Conservation (phyloP, 2,113 vertebrate species). For the Pongo abelii region DNA sequence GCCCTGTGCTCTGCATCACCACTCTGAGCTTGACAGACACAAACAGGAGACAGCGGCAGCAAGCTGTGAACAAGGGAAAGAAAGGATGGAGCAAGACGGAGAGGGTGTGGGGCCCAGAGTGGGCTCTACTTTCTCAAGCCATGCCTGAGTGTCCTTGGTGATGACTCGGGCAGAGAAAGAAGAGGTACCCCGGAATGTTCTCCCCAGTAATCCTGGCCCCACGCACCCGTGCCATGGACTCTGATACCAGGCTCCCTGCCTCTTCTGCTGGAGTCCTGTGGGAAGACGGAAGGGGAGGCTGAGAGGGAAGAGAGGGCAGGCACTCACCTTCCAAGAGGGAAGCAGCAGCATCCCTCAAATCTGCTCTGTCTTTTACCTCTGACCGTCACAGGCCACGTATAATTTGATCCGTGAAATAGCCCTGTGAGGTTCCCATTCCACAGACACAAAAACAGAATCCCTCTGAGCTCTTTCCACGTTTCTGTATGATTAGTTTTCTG, state of each 20-base stretch:
- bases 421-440: background rate
- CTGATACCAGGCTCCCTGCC: too few relatives aligned
- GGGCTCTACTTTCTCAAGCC: background rate
- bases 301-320: background rate
- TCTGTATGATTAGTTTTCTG: background rate
- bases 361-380: background rate
- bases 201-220: background rate
- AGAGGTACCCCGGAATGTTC: background rate
- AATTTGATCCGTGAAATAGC: background rate
- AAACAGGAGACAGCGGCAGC: rapidly evolving
- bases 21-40: background rate
- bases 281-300: background rate
- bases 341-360: background rate
- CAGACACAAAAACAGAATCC: background rate
- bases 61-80: background rate
- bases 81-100: background rate
- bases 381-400: rapidly evolving
- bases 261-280: background rate
- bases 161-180: background rate
- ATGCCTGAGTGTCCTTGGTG: background rate
- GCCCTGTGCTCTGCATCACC: background rate
- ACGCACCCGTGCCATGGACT: rapidly evolving
- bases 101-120: background rate
- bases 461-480: background rate
- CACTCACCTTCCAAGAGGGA: background rate